Evolutionary conservation across 2,113 vertebrate species (phyloP).

Genomic region (Rhipidura dahli): DNA sequence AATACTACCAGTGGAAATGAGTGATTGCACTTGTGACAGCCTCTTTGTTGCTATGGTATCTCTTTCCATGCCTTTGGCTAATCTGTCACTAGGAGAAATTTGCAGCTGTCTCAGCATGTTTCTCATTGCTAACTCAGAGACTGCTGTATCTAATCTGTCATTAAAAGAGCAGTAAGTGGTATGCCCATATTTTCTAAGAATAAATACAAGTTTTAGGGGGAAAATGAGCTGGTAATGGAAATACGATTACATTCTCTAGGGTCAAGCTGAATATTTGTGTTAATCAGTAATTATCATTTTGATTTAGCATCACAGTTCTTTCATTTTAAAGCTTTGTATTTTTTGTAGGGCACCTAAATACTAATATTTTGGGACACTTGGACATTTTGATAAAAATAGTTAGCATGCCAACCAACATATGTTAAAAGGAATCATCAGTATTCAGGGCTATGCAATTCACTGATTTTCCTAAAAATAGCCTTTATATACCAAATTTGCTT

Average conservation of each 20-base stretch:
- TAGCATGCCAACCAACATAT: neutral
- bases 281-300: neutral
- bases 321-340: neutral
- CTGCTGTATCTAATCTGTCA: neutral
- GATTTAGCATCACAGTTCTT: neutral
- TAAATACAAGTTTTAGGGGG: neutral
- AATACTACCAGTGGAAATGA: constrained; percentile 16
- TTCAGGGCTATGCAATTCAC: neutral
- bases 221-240: neutral
- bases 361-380: neutral
- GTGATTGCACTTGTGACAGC: constrained; percentile 16
- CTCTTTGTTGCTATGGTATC: constrained; percentile 32
- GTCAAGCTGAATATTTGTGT: neutral
- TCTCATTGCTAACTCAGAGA: constrained; percentile 8
- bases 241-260: neutral
- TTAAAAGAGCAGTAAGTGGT: neutral
- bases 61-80: constrained; percentile 36
- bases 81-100: constrained; percentile 33
- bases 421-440: neutral
- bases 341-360: neutral
- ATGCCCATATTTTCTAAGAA: neutral
- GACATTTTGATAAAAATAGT: neutral
- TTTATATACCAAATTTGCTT: neutral
- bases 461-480: neutral
- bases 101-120: constrained; percentile 33